Conservation (phyloP, 2,888 invertebrate genomes). For the Clivina fossor region DNA sequence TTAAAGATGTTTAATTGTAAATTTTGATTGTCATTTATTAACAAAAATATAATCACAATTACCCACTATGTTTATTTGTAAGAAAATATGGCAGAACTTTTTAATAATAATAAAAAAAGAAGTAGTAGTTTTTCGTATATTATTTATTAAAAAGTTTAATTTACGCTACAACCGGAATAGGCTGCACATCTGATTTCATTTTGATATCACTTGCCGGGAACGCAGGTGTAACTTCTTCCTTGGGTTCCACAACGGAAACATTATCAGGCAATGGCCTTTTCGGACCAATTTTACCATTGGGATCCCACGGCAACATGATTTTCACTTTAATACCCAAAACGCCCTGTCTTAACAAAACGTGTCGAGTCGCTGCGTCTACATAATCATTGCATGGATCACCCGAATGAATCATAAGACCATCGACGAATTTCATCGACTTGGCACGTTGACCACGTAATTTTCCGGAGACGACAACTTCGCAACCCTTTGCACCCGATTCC, state of each 20-base stretch:
- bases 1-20: too few relatives aligned
- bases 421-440: slow-evolving; percentile 99
- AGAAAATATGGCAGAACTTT: too few relatives aligned
- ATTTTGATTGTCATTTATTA: too few relatives aligned
- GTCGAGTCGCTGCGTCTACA: slow-evolving; percentile 96
- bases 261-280: slow-evolving; percentile 98
- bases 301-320: slow-evolving; percentile 99
- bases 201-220: slow-evolving; percentile 78
- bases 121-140: slow-evolving; percentile 12
- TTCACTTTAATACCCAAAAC: slow-evolving; percentile 85
- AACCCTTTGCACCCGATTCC: slow-evolving; percentile 85
- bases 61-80: too few relatives aligned
- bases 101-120: too few relatives aligned
- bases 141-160: slow-evolving; percentile 41
- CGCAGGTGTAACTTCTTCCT: slow-evolving; percentile 81
- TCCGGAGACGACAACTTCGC: slow-evolving; percentile 98
- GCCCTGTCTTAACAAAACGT: slow-evolving; percentile 93
- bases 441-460: slow-evolving; percentile 99
- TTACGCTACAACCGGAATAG: slow-evolving; percentile 54
- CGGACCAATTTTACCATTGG: slow-evolving; percentile 95
- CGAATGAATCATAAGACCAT: slow-evolving; percentile 99
- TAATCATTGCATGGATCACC: slow-evolving; percentile 99
- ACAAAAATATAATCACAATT: too few relatives aligned
- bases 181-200: slow-evolving; percentile 61
- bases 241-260: slow-evolving; percentile 95